Percentiles rank a stretch among this genome's conserved stretches.
Conservation (phyloP, 2,113 vertebrate genomes). For the Ciconia maguari region DNA sequence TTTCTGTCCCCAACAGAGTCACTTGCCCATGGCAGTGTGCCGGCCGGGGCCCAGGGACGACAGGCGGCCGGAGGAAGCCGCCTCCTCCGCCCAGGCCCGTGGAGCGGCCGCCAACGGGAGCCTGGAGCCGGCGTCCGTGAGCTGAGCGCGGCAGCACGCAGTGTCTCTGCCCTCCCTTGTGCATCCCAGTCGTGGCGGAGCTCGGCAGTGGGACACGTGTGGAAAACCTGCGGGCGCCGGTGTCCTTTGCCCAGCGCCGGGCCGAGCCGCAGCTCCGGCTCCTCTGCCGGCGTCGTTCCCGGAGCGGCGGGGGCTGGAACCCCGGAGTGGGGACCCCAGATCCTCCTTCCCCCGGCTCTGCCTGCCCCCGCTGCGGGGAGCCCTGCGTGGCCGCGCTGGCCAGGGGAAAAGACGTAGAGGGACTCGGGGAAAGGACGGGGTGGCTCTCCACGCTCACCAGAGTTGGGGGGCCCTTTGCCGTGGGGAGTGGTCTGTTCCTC, state of each 20-base stretch:
- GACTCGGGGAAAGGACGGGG: accelerated
- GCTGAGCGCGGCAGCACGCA: slow-evolving; percentile 27
- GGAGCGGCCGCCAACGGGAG: slow-evolving; percentile 68
- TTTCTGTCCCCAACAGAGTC: slow-evolving; percentile 53
- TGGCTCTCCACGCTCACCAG: accelerated
- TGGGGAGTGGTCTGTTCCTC: not conserved
- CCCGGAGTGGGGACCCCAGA: accelerated
- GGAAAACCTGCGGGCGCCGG: accelerated
- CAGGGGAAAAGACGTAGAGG: not conserved
- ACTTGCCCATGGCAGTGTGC: not conserved
- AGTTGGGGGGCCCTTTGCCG: not conserved
- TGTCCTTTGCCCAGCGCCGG: accelerated
- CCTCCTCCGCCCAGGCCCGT: not conserved
- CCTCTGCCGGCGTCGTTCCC: accelerated
- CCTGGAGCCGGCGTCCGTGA: slow-evolving; percentile 30
- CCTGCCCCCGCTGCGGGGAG: accelerated
- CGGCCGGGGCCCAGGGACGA: not conserved
- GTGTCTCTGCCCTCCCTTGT: accelerated
- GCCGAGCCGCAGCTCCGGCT: accelerated
- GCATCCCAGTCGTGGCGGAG: not conserved
- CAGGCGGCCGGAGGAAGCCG: not conserved
- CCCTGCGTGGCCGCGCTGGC: not conserved
- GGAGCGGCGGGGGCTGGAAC: not conserved
- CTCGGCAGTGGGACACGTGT: not conserved
- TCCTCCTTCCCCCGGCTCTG: not conserved